Evolutionary conservation across 1,140 invertebrate species (phyloP), one percentile per base, ranked within the genome.

Genomic region (Agrypnia vestita): DNA sequence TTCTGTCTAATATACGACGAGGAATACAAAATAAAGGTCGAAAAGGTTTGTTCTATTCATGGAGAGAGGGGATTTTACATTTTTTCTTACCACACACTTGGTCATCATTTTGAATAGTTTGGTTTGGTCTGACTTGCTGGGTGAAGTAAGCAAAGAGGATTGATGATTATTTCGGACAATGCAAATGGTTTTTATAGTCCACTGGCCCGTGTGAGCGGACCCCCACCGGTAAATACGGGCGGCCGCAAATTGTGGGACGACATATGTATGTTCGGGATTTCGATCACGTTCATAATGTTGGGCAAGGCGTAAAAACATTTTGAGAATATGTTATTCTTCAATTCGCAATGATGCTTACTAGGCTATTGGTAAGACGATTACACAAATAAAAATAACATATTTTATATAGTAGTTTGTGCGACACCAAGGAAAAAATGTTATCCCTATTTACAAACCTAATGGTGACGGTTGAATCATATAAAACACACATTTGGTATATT

Each of bases 41-140:
- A n/a, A n/a, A n/a, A n/a, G n/a, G n/a, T n/a, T n/a, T n/a, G n/a
- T n/a, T n/a, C n/a, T n/a, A n/a, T n/a, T n/a, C n/a, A n/a, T n/a
- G n/a, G n/a, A n/a, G n/a, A n/a, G n/a, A n/a, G n/a, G n/a, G n/a
- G n/a, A 51, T 51, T 51, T 9, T 86, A 4, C 71, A 77, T 3
- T 56, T 43, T n/a, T 51, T 91, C 91, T 91, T 85, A 91, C 91
- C 85, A 91, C 82, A 86, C 88, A 90, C 87, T 91, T 91, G 87
- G 88, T 88, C 87, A 90, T 89, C 90, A 91, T 91, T 90, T 90
- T 91, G 86, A 81, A 62, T 35, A 19, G 15, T 49, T 69, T 73
- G 49, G 46, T 72, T 72, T 79, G 0, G 46, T 10, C 55, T 69
- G 59, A 79, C 77, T 79, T 79, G 69, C 69, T 73, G 43, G 9